phyloP scores from a whole-genome alignment of 2,113 vertebrate species.

The Pluvialis apricaria region DNA sequence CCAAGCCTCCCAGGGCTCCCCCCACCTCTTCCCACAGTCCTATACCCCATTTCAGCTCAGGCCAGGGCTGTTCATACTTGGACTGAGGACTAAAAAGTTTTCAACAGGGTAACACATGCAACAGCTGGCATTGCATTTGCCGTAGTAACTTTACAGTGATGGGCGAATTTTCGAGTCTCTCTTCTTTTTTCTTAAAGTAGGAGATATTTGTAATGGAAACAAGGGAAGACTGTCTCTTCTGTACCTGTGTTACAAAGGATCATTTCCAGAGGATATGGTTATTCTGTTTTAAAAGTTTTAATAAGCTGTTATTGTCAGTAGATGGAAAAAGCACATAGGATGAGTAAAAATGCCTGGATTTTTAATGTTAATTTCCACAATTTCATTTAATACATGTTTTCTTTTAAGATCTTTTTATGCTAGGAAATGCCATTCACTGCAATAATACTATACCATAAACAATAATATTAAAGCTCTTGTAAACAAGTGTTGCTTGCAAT shows the following conservation, averaged over 20 bases:
- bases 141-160: rapidly evolving
- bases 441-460: not conserved
- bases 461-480: not conserved
- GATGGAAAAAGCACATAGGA: not conserved
- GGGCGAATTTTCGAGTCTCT: not conserved
- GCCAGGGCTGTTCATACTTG: not conserved
- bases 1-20: not conserved
- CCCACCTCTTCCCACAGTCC: not conserved
- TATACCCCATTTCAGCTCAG: not conserved
- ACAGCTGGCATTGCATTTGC: not conserved
- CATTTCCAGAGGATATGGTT: not conserved
- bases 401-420: not conserved
- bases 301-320: not conserved
- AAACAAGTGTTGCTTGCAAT: not conserved
- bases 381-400: not conserved
- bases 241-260: not conserved
- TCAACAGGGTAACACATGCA: not conserved
- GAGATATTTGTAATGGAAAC: not conserved
- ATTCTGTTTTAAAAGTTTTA: not conserved
- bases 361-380: not conserved
- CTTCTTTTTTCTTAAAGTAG: not conserved
- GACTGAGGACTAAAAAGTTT: not conserved
- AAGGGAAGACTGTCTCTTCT: not conserved
- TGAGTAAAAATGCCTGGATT: not conserved
- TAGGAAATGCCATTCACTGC: not conserved